Evolutionary conservation across 2,888 invertebrate genomes (phyloP).

Genomic region (Lutraria lutraria): DNA sequence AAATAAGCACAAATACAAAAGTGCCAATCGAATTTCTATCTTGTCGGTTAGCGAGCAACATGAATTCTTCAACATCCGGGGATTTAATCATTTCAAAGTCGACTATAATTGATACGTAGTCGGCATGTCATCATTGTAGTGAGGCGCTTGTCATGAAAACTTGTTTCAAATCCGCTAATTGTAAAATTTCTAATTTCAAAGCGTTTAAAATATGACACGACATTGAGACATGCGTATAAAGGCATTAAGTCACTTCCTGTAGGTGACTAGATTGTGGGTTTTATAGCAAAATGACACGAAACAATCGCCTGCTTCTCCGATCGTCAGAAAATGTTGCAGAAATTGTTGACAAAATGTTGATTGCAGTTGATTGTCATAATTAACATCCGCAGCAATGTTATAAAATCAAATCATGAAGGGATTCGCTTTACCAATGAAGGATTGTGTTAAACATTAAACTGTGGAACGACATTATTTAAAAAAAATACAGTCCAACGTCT

Average conservation of each 20-base stretch:
- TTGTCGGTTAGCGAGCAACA: background rate
- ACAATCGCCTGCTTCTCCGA: background rate
- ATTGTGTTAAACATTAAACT: too few relatives aligned
- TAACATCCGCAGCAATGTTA: background rate
- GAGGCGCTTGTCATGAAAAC: conserved; percentile 17
- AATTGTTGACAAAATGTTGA: background rate
- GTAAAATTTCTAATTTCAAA: background rate
- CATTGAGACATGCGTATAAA: background rate
- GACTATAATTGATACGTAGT: conserved; percentile 6
- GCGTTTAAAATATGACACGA: conserved; percentile 18
- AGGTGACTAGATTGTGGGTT: background rate
- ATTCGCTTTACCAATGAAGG: too few relatives aligned
- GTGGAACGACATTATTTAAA: too few relatives aligned
- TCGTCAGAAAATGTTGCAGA: background rate
- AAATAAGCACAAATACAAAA: conserved; percentile 27
- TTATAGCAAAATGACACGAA: background rate
- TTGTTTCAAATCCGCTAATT: conserved; percentile 28
- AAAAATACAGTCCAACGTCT: too few relatives aligned
- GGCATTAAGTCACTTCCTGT: conserved; percentile 16
- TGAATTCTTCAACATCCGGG: conserved; percentile 1
- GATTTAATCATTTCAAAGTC: conserved; percentile 40
- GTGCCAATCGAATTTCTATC: conserved; percentile 42
- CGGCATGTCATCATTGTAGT: conserved; percentile 19
- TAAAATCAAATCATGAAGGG: too few relatives aligned
- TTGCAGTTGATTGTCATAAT: background rate